phyloP scores from a whole-genome alignment of 2,888 invertebrate genomes.

The Drosophila bunnanda region DNA sequence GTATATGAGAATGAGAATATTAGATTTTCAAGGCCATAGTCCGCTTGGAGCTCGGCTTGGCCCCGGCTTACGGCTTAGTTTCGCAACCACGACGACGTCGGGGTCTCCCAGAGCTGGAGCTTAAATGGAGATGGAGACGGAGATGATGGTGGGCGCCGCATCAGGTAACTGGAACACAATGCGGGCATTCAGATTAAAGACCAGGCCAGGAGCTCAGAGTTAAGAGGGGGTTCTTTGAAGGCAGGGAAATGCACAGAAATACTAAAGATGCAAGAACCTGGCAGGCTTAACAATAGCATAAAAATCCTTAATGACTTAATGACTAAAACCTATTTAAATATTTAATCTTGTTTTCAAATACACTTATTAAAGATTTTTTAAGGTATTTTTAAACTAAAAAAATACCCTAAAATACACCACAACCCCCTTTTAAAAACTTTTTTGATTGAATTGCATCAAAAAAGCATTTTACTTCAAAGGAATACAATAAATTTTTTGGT shows the following conservation, averaged over 20 bases:
- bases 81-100: conserved; percentile 27
- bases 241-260: background rate
- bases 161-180: conserved; percentile 41
- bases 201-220: conserved; percentile 9
- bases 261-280: background rate
- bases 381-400: too few species aligned
- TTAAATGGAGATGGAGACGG: conserved; percentile 7
- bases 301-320: too few species aligned
- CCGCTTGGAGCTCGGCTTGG: conserved; percentile 26
- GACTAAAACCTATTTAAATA: too few species aligned
- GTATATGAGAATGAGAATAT: conserved; percentile 55
- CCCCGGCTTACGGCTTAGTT: conserved; percentile 51
- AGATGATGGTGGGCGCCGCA: conserved; percentile 40
- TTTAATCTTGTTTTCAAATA: too few species aligned
- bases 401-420: too few species aligned
- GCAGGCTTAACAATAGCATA: background rate
- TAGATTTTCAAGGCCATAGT: conserved; percentile 58
- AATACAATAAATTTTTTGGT: conserved; percentile 3
- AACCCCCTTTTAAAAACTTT: too few species aligned
- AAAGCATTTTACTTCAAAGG: conserved; percentile 7
- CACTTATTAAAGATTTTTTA: too few species aligned
- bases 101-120: conserved; percentile 6
- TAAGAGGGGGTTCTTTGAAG: background rate
- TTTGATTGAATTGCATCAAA: too few species aligned
- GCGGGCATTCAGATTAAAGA: conserved; percentile 22